These are phyloP conservation scores for Drosophila ezoana DNA, from an alignment of 2,888 invertebrate genomes.

Conservation along the genomic window DNA sequence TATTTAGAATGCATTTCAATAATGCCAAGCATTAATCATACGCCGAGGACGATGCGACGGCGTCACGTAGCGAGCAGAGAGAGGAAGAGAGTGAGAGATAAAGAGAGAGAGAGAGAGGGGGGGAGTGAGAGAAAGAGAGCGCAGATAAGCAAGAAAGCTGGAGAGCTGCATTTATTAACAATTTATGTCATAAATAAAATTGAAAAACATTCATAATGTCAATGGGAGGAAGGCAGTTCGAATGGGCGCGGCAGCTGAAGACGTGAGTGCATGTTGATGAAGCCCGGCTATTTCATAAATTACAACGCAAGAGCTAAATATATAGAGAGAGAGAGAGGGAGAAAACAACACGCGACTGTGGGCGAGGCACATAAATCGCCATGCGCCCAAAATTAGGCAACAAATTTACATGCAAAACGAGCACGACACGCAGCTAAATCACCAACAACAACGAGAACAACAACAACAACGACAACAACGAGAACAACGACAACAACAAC, in stretches of 20 bases:
- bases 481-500: constrained; percentile 41
- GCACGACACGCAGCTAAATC: constrained; percentile 65
- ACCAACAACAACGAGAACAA: constrained; percentile 41
- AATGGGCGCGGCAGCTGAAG: constrained; percentile 16
- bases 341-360: neutral
- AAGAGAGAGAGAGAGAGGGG: neutral
- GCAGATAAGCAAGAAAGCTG: constrained; percentile 14
- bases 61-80: constrained; percentile 39
- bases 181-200: constrained; percentile 75
- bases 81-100: neutral
- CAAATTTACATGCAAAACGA: constrained; percentile 71
- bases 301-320: constrained; percentile 12
- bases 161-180: constrained; percentile 73
- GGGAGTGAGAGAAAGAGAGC: neutral
- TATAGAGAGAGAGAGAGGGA: neutral
- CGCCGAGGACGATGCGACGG: constrained; percentile 20
- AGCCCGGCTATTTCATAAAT: constrained; percentile 56
- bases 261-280: constrained; percentile 64
- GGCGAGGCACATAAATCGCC: constrained; percentile 56
- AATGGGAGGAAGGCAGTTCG: constrained; percentile 32
- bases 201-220: constrained; percentile 76
- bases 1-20: constrained; percentile 77
- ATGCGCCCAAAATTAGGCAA: constrained; percentile 66
- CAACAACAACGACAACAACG: constrained; percentile 20
- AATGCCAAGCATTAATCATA: constrained; percentile 73